These are phyloP conservation scores for Acanthurus tractus DNA, from an alignment of 2,797 vertebrate species.

Conservation along the genomic window DNA sequence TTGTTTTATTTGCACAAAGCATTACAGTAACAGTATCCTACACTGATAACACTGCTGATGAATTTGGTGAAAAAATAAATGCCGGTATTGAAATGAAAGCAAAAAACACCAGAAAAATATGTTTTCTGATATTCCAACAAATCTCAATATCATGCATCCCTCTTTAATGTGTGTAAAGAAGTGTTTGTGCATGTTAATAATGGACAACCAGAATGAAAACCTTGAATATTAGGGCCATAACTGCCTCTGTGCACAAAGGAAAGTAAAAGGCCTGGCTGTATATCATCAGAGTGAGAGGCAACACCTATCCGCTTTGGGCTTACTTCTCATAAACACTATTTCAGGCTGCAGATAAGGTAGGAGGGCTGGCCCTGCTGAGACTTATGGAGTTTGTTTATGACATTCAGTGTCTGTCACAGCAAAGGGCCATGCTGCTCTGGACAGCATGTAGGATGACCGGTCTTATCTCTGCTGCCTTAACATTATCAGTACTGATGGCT, in stretches of 20 bases:
- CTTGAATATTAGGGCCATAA: conserved; percentile 28
- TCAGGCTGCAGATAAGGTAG: conserved; percentile 44
- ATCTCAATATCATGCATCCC: neutral
- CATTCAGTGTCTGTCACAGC: conserved; percentile 5
- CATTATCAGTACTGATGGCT: neutral
- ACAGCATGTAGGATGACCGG: conserved; percentile 8
- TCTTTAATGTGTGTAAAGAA: neutral
- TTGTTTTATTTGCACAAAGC: neutral
- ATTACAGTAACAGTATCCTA: neutral
- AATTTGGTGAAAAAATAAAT: neutral
- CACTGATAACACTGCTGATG: neutral
- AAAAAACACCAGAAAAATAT: conserved; percentile 19
- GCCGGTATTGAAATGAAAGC: neutral
- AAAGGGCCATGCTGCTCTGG: neutral
- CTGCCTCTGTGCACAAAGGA: conserved; percentile 13
- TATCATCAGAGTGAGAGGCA: conserved; percentile 41
- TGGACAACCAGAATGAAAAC: conserved; percentile 13
- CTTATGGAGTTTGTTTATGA: conserved; percentile 48
- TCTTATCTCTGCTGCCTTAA: conserved; percentile 4
- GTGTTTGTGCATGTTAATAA: neutral
- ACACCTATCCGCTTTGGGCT: conserved; percentile 42
- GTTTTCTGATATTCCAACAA: neutral
- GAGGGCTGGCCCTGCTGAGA: conserved; percentile 32
- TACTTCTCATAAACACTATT: conserved; percentile 56
- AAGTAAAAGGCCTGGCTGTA: conserved; percentile 47